A percentile compares a stretch with the other conserved stretches of the same genome.
phyloP scores from a whole-genome alignment of 1,140 invertebrate species.

The Drosophila leontia region DNA sequence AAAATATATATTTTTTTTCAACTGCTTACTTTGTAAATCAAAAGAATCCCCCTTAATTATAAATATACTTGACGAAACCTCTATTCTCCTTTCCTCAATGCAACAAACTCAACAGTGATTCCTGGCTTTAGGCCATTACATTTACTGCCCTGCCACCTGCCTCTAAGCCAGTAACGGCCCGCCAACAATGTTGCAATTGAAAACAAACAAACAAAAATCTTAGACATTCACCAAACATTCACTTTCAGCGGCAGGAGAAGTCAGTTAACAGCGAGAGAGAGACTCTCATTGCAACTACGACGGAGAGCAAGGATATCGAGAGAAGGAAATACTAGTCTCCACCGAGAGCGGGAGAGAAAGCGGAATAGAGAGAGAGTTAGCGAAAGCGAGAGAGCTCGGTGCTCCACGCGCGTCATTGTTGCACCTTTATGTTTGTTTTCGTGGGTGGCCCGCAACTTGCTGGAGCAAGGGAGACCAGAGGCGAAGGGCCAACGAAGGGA shows the following conservation, averaged over 20 bases:
- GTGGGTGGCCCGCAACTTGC: slow-evolving; percentile 65
- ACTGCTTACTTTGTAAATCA: neutral
- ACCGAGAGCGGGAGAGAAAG: slow-evolving; percentile 11
- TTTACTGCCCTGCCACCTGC: slow-evolving; percentile 5
- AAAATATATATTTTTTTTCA: neutral
- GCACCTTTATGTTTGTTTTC: slow-evolving; percentile 83
- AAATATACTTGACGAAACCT: neutral
- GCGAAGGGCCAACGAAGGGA: slow-evolving; percentile 9
- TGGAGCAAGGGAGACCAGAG: slow-evolving; percentile 3
- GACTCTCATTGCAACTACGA: slow-evolving; percentile 37
- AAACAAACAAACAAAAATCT: slow-evolving; percentile 61
- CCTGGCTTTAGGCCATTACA: slow-evolving; percentile 15
- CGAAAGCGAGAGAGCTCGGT: slow-evolving; percentile 30
- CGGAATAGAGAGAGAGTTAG: slow-evolving; percentile 17
- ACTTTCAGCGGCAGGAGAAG: slow-evolving; percentile 71
- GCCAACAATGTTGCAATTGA: slow-evolving; percentile 67
- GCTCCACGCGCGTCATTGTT: slow-evolving; percentile 80
- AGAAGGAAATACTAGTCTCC: slow-evolving; percentile 1
- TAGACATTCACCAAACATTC: slow-evolving; percentile 66
- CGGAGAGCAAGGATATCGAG: slow-evolving; percentile 26
- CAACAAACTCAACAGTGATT: slow-evolving; percentile 4
- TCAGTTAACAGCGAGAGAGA: slow-evolving; percentile 58
- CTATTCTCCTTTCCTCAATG: neutral
- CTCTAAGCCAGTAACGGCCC: slow-evolving; percentile 10
- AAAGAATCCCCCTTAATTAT: too few species aligned